Conservation (phyloP, 2,797 vertebrate species). For the Discoglossus pictus region DNA sequence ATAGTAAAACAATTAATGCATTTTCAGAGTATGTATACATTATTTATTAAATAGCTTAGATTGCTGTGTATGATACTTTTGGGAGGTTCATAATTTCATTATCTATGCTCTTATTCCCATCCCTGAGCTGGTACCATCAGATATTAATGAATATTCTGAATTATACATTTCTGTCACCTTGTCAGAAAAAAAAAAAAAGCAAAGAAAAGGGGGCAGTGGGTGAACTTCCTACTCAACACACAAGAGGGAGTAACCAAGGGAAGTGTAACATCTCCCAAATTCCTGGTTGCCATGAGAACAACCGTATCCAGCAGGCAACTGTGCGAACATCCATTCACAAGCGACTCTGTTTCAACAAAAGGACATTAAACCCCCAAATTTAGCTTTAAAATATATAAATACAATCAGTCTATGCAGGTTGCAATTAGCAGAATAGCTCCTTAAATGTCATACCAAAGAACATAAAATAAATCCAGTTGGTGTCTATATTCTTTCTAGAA, state of each 20-base stretch:
- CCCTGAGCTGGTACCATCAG: not conserved
- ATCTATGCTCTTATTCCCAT: conserved; percentile 5
- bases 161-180: not conserved
- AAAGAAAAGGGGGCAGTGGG: conserved; percentile 16
- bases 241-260: conserved; percentile 40
- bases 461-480: too few species aligned
- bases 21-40: too few species aligned
- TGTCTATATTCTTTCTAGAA: too few species aligned
- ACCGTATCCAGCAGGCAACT: conserved; percentile 29
- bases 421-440: too few species aligned
- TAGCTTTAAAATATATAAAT: conserved; percentile 6
- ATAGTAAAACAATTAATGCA: too few species aligned
- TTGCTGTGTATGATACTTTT: too few species aligned
- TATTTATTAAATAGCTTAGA: too few species aligned
- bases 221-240: conserved; percentile 34
- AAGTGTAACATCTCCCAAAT: conserved; percentile 15
- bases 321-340: conserved; percentile 29
- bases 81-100: too few species aligned
- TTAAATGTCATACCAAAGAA: too few species aligned
- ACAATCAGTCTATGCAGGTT: too few species aligned
- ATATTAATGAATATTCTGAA: conserved; percentile 23
- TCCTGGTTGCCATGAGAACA: conserved; percentile 43
- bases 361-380: conserved; percentile 30
- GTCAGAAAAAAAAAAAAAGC: conserved; percentile 19
- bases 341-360: conserved; percentile 28